Conservation (phyloP, 2,797 vertebrate genomes). For the Scarus forsteni region DNA sequence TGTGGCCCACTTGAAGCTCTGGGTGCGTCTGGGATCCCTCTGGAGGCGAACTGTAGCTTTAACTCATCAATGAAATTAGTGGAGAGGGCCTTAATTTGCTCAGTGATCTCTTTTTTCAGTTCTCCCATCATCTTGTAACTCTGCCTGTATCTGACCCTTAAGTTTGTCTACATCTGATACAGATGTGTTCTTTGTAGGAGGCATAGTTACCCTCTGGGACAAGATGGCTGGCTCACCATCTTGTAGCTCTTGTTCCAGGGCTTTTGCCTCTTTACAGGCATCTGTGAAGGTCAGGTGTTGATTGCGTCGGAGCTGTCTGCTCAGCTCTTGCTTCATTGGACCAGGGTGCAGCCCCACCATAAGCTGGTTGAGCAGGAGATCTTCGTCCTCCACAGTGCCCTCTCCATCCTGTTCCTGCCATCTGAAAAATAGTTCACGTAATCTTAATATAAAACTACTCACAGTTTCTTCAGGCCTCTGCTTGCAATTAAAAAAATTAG, state of each 20-base stretch:
- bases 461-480: not conserved
- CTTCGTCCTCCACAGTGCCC: not conserved
- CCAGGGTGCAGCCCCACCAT: not conserved
- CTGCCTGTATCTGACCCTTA: not conserved
- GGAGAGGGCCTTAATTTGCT: not conserved
- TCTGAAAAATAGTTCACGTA: not conserved
- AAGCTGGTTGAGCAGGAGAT: not conserved
- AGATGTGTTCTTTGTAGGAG: not conserved
- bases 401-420: not conserved
- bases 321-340: not conserved
- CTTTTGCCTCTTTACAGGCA: not conserved
- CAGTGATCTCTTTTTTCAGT: not conserved
- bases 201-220: too few relatives aligned
- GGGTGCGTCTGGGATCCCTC: not conserved
- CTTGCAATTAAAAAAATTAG: not conserved
- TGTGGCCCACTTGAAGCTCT: not conserved
- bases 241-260: not conserved
- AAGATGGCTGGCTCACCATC: not conserved
- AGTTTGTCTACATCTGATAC: not conserved
- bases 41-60: not conserved
- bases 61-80: not conserved
- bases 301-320: not conserved
- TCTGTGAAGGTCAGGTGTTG: not conserved
- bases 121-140: not conserved
- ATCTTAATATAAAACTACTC: not conserved